Base-by-base conservation (phyloP, 2,113 vertebrate genomes). In the Brachyistius frenatus region DNA sequence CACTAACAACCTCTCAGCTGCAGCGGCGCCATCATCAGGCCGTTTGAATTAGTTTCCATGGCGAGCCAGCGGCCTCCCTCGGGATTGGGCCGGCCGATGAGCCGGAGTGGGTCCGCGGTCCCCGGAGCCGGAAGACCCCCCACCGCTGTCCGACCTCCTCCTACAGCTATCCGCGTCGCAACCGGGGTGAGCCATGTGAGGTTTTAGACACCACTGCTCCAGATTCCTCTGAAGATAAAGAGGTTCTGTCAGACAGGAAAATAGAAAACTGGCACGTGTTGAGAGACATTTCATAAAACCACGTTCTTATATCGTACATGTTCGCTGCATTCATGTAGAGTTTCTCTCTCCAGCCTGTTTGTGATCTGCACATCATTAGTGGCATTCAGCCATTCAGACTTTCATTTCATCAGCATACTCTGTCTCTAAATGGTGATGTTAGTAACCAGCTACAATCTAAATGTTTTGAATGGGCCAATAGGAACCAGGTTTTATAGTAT, bases 21-120 rank as follows among this genome's bases (percentile, higher is more conserved):
- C 4, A 53, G 31, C 10, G 23, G 32, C 30, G 46, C 23, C 3
- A 4, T 9, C 13, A 4, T 9, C 13, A 4, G 14, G 14, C 7
- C 47, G 6, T 32, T 16, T 52, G 13, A 32, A 11, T 53, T 41
- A 41, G 6, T 11, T 44, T 53, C 30, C 44, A 54, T 98, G 97
- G 86, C 97, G 41, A 96, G 89, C 86, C 96, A 96, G 82, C 94
- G 96, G 82, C 94, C 95, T 52, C 91, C 94, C 4, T 72, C 93
- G 35, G 8, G 93, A 50, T 37, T 91, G 49, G 86, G 85, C 53
- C 96, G 95, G 32, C 96, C 96, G 4, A 53, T 93, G 83, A 97
- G 96, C 32, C 95, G 96, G 73, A 92, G 94, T 46, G 92, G 92
- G 53, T 95, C 95, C 68, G 46, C 90, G 55, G 93, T 90, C 0